Evolutionary conservation across 2,888 invertebrate genomes (phyloP).

Genomic region (Drosophila parthenogenetica): DNA sequence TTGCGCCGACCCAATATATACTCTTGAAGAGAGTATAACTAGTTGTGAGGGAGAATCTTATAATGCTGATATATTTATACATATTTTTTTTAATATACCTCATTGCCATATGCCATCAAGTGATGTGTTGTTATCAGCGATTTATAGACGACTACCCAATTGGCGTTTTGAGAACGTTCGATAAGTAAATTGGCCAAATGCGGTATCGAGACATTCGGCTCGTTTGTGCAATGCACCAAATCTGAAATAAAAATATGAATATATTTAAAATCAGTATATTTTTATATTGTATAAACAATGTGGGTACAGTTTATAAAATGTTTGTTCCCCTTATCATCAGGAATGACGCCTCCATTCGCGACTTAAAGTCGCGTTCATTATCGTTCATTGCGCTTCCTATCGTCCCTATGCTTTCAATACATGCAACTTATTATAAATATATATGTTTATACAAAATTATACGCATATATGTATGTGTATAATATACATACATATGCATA

Average conservation of each 20-base stretch:
- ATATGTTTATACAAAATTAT: conserved; percentile 2
- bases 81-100: conserved; percentile 88
- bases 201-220: conserved; percentile 99
- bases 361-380: conserved; percentile 17
- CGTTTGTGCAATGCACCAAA: conserved; percentile 99
- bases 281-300: background rate
- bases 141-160: conserved; percentile 99
- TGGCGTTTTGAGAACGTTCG: conserved; percentile 98
- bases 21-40: too few relatives aligned
- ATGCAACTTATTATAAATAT: conserved; percentile 2
- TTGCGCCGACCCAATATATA: too few relatives aligned
- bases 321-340: conserved; percentile 8
- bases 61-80: background rate
- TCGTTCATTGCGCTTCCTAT: conserved; percentile 21
- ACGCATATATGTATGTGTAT: background rate
- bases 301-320: conserved; percentile 2
- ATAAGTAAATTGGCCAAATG: conserved; percentile 99
- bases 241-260: conserved; percentile 89
- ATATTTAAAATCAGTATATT: conserved; percentile 2
- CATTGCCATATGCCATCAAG: conserved; percentile 99
- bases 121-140: conserved; percentile 99
- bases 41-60: too few relatives aligned
- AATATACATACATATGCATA: conserved; percentile 7
- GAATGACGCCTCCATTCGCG: conserved; percentile 8
- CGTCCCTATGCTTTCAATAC: conserved; percentile 12